Percentiles rank a stretch among this genome's conserved stretches.
phyloP scores from a whole-genome alignment of 2,888 invertebrate species.

The Papilio elwesi region DNA sequence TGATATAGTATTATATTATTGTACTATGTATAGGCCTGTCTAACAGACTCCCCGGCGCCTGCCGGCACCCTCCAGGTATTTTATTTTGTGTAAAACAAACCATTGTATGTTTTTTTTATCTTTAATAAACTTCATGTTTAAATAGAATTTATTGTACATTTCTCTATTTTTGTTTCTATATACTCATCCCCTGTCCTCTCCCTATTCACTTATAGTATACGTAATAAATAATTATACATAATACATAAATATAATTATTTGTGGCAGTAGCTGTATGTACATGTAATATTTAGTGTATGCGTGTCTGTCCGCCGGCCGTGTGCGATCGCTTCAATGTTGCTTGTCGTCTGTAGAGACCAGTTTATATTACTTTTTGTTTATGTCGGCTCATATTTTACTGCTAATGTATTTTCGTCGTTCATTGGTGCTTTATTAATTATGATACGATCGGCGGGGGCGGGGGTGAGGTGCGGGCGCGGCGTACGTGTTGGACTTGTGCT shows the following conservation, averaged over 20 bases:
- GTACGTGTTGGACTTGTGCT: not conserved
- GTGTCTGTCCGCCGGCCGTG: conserved; percentile 71
- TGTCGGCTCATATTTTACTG: conserved; percentile 70
- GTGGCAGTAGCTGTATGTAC: conserved; percentile 78
- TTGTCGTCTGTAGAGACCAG: conserved; percentile 74
- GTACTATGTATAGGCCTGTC: conserved; percentile 81
- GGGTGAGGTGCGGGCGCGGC: conserved; percentile 11
- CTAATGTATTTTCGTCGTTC: conserved; percentile 66
- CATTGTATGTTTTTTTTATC: conserved; percentile 82
- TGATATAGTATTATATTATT: conserved; percentile 82
- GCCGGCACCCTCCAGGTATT: conserved; percentile 77
- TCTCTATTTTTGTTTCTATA: conserved; percentile 81
- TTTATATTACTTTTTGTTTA: conserved; percentile 81
- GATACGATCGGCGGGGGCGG: conserved; percentile 65
- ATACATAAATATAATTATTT: conserved; percentile 67
- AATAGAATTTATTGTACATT: conserved; percentile 84
- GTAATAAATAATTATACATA: conserved; percentile 60
- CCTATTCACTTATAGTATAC: conserved; percentile 75
- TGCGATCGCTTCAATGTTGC: conserved; percentile 75
- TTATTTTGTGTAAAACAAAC: conserved; percentile 82
- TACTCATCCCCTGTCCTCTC: conserved; percentile 70
- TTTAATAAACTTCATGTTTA: conserved; percentile 84
- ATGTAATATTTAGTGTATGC: conserved; percentile 68
- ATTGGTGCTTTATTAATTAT: conserved; percentile 60
- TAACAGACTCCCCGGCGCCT: conserved; percentile 69